Conservation (phyloP, 2,113 vertebrate genomes). For the Pimephales promelas region DNA sequence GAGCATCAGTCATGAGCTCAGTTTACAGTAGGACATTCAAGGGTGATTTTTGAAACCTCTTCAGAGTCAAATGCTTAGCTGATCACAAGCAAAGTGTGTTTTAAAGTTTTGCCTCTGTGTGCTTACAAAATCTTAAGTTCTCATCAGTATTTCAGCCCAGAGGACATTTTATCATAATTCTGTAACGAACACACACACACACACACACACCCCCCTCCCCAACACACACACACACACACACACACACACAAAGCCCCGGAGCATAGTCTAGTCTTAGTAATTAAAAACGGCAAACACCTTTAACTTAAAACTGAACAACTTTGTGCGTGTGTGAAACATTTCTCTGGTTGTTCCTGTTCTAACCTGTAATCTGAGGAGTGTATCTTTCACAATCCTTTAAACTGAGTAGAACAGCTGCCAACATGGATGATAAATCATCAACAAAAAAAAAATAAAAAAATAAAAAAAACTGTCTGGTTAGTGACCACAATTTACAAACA, state of each 20-base stretch:
- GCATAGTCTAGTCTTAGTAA: constrained; percentile 32
- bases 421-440: background rate
- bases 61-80: background rate
- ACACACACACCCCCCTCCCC: no score
- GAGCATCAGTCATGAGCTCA: constrained; percentile 19
- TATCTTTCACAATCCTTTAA: constrained; percentile 14
- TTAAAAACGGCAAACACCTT: constrained; percentile 39
- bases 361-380: constrained; percentile 39
- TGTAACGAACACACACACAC: constrained; percentile 7
- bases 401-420: constrained; percentile 9
- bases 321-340: constrained; percentile 7
- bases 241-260: constrained; percentile 1
- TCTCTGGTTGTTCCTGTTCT: constrained; percentile 35
- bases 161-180: constrained; percentile 33
- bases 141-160: constrained; percentile 31
- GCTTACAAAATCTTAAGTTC: background rate
- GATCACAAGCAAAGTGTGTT: background rate
- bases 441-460: background rate
- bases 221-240: background rate
- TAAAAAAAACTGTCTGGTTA: background rate
- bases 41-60: background rate
- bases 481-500: background rate
- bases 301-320: constrained; percentile 14
- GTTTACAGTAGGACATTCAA: constrained; percentile 13
- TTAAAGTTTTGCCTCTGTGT: background rate